Evolutionary conservation across 2,888 invertebrate species (phyloP), one percentile per base, ranked within the genome.

Genomic region (Syrista parreyssii): DNA sequence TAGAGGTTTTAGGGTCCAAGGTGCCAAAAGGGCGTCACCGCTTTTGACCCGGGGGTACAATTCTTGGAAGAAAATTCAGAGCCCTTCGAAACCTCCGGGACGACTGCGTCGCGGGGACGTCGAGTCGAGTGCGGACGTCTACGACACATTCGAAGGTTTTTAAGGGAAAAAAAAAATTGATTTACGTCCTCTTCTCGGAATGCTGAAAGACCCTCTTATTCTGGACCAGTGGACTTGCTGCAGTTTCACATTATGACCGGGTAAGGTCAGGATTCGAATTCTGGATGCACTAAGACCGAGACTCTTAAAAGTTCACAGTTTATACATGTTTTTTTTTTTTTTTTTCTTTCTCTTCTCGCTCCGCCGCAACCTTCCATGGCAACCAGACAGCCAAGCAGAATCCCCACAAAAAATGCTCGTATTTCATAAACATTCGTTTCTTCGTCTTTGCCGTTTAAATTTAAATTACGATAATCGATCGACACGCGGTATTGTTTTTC

Each of bases 31-130:
- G 75, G 75, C 78, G 78, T 75, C 75, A 68, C 75, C 68, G 68
- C 68, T 75, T 78, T 78, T 75, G 75, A 78, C 75, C 78, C 75
- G 72, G 34, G 36, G 31, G 23, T 68, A 30, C 71, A 75, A 78
- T 78, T 78, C 78, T 75, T 55, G 36, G 78, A 78, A 78, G 78
- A 68, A 68, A 77, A 72, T 75, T 23, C 55, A 23, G 23, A 9
- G 23, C 55, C 55, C 55, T 55, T 55, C 55, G 23, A 55, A 55
- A 55, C 55, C 23, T 55, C 23, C 55, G 40, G 40, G 40, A 40
- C 15, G 15, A 40, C 40, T 40, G 40, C 40, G 40, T 40, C 40
- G 40, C 40, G 55, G 9, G 23, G 23, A 55, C 23, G 55, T 55
- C 23, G 23, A 55, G 55, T 55, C 55, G 55, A 55, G 55, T 55